phyloP scores from a whole-genome alignment of 2,888 invertebrate genomes.

The Lasioglossum morio region DNA sequence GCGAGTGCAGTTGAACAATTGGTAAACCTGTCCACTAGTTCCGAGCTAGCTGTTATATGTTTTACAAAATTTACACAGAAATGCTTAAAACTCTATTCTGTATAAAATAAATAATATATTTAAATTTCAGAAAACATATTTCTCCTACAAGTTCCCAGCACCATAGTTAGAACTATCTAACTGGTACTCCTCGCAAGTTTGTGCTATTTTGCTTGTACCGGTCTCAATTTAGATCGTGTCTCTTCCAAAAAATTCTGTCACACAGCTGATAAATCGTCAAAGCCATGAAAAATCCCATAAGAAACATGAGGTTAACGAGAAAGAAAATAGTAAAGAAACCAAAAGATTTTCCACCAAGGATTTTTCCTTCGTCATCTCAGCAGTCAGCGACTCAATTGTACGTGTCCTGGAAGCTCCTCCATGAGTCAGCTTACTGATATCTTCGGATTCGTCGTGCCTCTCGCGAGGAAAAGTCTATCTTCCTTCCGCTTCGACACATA shows the following conservation, averaged over 20 bases:
- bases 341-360: neutral
- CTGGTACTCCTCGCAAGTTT: neutral
- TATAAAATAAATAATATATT: neutral
- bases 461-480: slow-evolving; percentile 40
- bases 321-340: neutral
- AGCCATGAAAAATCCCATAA: neutral
- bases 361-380: slow-evolving; percentile 32
- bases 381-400: slow-evolving; percentile 74
- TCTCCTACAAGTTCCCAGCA: neutral
- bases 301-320: neutral
- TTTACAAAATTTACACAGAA: too few relatives aligned
- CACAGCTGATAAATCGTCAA: neutral
- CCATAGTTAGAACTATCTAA: neutral
- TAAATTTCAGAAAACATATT: neutral
- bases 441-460: slow-evolving; percentile 35
- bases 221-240: neutral
- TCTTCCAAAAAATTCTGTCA: neutral
- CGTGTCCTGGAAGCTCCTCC: slow-evolving; percentile 74
- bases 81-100: too few relatives aligned
- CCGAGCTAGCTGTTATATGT: too few relatives aligned
- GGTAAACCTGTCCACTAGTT: too few relatives aligned
- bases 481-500: slow-evolving; percentile 46
- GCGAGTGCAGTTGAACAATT: too few relatives aligned
- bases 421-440: slow-evolving; percentile 66
- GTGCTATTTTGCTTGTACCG: neutral